Base-by-base conservation (phyloP, 2,113 vertebrate genomes). In the Gavia stellata region DNA sequence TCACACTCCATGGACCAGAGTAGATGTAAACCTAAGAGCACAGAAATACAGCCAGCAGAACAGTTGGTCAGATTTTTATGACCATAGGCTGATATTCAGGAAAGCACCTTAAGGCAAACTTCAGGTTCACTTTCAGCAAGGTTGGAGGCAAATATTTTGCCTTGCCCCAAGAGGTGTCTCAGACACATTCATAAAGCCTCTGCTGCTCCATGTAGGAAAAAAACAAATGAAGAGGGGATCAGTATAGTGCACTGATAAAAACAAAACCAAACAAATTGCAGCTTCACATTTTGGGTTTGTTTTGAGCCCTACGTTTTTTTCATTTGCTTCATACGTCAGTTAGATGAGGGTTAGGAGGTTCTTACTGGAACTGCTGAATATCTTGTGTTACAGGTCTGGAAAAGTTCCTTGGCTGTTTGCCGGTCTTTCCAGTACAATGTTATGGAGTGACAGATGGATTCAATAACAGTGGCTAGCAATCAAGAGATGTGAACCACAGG, bases 321-420 rank as follows among this genome's bases (percentile, higher is more conserved):
- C 28, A 42, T 12, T 85, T 61, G 19, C 84, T 94, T 87, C 42
- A 61, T 94, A 38, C 1, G 0, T 81, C 77, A 75, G 16, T 82
- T 72, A 84, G 61, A 58, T 73, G 87, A 85, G 17, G 52, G 17
- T 56, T 88, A 71, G 56, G 77, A 79, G 58, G 24, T 95, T 91
- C 70, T 85, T 92, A 75, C 77, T 94, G 92, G 56, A 92, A 94
- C 31, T 92, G 66, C 53, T 79, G 65, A 92, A 40, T 84, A 84
- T 86, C 68, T 93, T 81, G 26, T 81, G n/a, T 94, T 96, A 61
- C 29, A 62, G 61, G 56, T 87, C 77, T 92, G 77, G 65, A 88
- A 92, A 91, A 68, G 62, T 86, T 92, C 38, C 33, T 81, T 94
- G 94, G 92, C 75, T 68, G 14, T 63, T 93, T 94, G 61, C 77